A percentile compares a stretch with the other conserved stretches of the same genome.
Conservation (phyloP, 2,797 vertebrate species). For the Coregonus suidteri region DNA sequence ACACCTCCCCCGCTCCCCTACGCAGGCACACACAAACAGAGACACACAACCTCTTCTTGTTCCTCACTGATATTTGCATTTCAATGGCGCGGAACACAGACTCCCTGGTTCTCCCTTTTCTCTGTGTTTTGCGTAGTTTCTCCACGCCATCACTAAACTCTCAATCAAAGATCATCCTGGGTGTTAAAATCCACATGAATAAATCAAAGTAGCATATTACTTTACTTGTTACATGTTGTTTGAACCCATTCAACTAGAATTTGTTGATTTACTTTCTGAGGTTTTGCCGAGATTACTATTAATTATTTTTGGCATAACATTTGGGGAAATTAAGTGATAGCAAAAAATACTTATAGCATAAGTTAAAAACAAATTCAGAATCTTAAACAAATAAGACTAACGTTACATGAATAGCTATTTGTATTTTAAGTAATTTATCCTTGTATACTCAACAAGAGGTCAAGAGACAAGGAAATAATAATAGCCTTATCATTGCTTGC, state of each 20-base stretch:
- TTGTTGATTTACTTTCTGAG: background rate
- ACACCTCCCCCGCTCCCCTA: conserved; percentile 63
- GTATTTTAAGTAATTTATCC: background rate
- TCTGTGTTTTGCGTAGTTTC: conserved; percentile 46
- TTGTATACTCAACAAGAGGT: background rate
- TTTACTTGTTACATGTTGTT: background rate
- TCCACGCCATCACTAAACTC: conserved; percentile 68
- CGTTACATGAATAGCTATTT: too few relatives aligned
- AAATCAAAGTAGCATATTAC: background rate
- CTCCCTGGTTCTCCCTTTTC: conserved; percentile 56
- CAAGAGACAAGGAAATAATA: background rate
- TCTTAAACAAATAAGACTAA: background rate
- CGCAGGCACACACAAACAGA: conserved; percentile 34
- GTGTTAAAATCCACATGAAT: conserved; percentile 31
- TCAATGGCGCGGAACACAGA: conserved; percentile 82
- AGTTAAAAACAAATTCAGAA: background rate
- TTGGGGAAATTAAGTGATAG: background rate
- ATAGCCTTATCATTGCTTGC: background rate
- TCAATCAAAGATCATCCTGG: conserved; percentile 58
- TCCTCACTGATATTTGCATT: conserved; percentile 85
- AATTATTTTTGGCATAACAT: background rate
- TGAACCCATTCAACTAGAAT: background rate
- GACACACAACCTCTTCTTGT: conserved; percentile 82
- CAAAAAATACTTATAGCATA: background rate
- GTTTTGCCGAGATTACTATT: background rate